A percentile compares a stretch with the other conserved stretches of the same genome.
Conservation (phyloP, 2,113 vertebrate species). For the Polypterus bichir region DNA sequence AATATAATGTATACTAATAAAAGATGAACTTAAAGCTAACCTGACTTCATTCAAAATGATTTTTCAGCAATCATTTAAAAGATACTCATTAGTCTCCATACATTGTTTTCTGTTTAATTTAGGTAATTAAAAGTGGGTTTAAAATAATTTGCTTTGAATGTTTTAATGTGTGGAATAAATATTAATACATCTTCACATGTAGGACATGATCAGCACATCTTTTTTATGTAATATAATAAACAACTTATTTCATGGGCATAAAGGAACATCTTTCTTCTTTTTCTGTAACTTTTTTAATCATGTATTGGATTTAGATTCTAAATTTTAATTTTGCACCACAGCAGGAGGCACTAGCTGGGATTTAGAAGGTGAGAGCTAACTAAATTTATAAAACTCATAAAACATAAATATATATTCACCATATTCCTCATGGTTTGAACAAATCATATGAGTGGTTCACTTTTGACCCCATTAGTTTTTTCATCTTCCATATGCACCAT, state of each 20-base stretch:
- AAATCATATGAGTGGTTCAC: slow-evolving; percentile 37
- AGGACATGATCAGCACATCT: not conserved
- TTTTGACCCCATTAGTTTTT: slow-evolving; percentile 39
- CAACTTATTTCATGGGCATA: slow-evolving; percentile 13
- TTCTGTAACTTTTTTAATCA: too few relatives aligned
- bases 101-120: too few relatives aligned
- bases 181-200: not conserved
- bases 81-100: too few relatives aligned
- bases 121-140: slow-evolving; percentile 1
- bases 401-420: slow-evolving; percentile 44
- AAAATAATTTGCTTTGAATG: not conserved
- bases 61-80: too few relatives aligned
- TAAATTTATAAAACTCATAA: slow-evolving; percentile 34
- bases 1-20: too few relatives aligned
- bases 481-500: not conserved
- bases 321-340: slow-evolving; percentile 55
- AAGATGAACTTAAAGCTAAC: too few relatives aligned
- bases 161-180: slow-evolving; percentile 3
- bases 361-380: slow-evolving; percentile 58
- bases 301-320: slow-evolving; percentile 15
- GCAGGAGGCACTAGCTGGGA: slow-evolving; percentile 65
- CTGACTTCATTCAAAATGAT: too few relatives aligned
- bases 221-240: slow-evolving; percentile 8
- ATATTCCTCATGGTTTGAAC: slow-evolving; percentile 45
- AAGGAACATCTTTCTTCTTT: slow-evolving; percentile 12